Conservation (phyloP, 2,888 invertebrate genomes). For the Neocrepidodera transversa region DNA sequence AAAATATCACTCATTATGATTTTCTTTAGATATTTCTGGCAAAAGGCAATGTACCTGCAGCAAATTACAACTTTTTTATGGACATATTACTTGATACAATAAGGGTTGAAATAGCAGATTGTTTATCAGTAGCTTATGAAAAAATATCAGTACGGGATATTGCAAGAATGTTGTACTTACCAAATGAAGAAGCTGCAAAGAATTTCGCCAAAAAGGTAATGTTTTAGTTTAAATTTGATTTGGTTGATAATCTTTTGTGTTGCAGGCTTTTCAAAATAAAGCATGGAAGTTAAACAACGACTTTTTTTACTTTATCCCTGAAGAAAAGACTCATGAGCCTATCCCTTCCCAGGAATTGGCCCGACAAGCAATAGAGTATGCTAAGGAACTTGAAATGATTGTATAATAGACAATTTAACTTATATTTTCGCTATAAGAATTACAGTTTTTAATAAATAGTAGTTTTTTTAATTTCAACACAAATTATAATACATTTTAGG, state of each 20-base stretch:
- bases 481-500: too few relatives aligned
- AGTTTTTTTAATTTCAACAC: conserved; percentile 2
- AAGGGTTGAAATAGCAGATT: conserved; percentile 93
- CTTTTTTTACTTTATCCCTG: conserved; percentile 82
- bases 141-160: conserved; percentile 88
- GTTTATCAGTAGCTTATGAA: conserved; percentile 96
- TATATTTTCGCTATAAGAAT: conserved; percentile 23
- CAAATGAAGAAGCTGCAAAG: conserved; percentile 77
- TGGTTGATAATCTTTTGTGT: conserved; percentile 6
- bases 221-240: not conserved
- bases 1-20: not conserved
- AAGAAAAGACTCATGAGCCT: conserved; percentile 76
- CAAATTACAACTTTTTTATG: conserved; percentile 95
- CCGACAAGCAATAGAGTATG: conserved; percentile 94
- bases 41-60: conserved; percentile 95
- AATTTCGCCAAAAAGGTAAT: conserved; percentile 80
- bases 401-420: conserved; percentile 68
- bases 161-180: conserved; percentile 86
- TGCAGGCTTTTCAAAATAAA: conserved; percentile 64
- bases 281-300: conserved; percentile 83
- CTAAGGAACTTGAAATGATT: conserved; percentile 98
- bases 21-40: conserved; percentile 77
- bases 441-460: conserved; percentile 17
- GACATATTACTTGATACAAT: conserved; percentile 95
- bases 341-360: conserved; percentile 92